phyloP scores from a whole-genome alignment of 1,140 invertebrate species.

The Ephestia elutella region DNA sequence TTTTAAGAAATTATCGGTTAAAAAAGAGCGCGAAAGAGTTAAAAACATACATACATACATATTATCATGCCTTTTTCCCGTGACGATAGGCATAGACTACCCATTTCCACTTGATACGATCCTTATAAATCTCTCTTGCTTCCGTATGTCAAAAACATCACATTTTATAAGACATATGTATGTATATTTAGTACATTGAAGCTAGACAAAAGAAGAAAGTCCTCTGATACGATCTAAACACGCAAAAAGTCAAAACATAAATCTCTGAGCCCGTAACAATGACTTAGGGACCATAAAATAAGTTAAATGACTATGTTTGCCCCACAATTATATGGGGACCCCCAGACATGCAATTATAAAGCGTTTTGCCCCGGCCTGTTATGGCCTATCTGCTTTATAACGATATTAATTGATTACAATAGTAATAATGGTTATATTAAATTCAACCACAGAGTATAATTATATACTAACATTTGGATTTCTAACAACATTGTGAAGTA shows the following conservation, averaged over 20 bases:
- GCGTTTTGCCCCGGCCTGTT: neutral
- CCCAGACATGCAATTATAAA: neutral
- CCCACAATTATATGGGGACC: constrained; percentile 1
- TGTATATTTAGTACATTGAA: too few relatives aligned
- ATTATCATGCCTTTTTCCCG: too few relatives aligned
- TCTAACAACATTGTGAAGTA: constrained; percentile 19
- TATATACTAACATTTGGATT: too few relatives aligned
- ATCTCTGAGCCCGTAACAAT: neutral
- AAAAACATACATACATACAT: too few relatives aligned
- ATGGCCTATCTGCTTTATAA: neutral
- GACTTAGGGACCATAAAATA: neutral
- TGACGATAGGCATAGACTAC: too few relatives aligned
- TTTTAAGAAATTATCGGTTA: too few relatives aligned
- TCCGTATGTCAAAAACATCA: too few relatives aligned
- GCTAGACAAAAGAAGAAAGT: constrained; percentile 2
- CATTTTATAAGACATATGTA: too few relatives aligned
- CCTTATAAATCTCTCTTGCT: too few relatives aligned
- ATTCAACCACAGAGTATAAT: too few relatives aligned
- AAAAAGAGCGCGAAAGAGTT: too few relatives aligned
- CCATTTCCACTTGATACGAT: too few relatives aligned
- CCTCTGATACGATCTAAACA: neutral
- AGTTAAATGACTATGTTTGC: constrained; percentile 2
- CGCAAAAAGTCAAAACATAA: constrained; percentile 1
- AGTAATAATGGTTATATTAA: neutral
- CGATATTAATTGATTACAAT: neutral